Conservation (phyloP, 2,888 invertebrate genomes). For the Lepas anatifera region DNA sequence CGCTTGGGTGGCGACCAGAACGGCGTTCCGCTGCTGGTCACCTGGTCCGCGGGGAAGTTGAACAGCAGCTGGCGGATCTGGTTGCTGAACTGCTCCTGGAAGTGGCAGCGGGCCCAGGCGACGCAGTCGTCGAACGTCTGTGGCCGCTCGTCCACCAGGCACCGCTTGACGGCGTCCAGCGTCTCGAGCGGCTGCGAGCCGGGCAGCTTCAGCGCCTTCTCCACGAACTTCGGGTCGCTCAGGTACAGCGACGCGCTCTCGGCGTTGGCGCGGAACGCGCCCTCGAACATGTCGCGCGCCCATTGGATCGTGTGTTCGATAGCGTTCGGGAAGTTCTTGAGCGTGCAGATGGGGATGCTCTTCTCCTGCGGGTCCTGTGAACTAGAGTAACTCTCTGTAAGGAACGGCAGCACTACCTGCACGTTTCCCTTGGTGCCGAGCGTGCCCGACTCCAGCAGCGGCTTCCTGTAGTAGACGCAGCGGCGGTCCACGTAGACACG, state of each 20-base stretch:
- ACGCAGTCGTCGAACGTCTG: slow-evolving; percentile 71
- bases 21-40: slow-evolving; percentile 71
- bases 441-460: slow-evolving; percentile 92
- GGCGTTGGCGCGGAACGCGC: slow-evolving; percentile 76
- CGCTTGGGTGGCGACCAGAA: slow-evolving; percentile 99
- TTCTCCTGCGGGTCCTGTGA: slow-evolving; percentile 99
- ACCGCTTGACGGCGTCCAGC: slow-evolving; percentile 62
- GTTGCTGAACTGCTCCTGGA: slow-evolving; percentile 81
- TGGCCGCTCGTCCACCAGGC: slow-evolving; percentile 76
- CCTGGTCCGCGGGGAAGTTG: slow-evolving; percentile 90
- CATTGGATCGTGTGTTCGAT: slow-evolving; percentile 63
- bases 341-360: slow-evolving; percentile 92
- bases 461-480: slow-evolving; percentile 94
- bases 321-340: slow-evolving; percentile 98
- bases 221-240: slow-evolving; percentile 60
- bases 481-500: slow-evolving; percentile 45
- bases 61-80: slow-evolving; percentile 90
- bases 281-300: slow-evolving; percentile 89
- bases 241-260: slow-evolving; percentile 68
- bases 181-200: slow-evolving; percentile 63
- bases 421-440: slow-evolving; percentile 97
- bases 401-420: slow-evolving; percentile 88
- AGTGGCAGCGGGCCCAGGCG: slow-evolving; percentile 62
- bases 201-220: slow-evolving; percentile 68
- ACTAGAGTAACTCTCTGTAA: slow-evolving; percentile 90